Conservation (phyloP, 2,888 invertebrate genomes). For the Rotaria sp. region DNA sequence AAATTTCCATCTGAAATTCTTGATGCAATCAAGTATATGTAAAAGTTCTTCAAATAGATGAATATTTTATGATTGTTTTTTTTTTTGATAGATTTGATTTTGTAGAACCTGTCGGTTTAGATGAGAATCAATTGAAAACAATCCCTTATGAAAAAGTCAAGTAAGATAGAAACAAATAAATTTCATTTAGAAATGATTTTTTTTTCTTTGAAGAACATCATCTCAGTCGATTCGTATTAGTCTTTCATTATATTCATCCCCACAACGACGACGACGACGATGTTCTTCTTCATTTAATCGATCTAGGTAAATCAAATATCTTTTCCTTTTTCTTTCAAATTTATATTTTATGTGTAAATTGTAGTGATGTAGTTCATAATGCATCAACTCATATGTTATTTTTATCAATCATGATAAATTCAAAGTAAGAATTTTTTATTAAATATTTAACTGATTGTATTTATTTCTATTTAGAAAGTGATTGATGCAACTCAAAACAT, state of each 20-base stretch:
- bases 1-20: slow-evolving; percentile 1
- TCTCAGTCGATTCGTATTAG: neutral
- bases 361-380: neutral
- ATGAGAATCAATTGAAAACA: neutral
- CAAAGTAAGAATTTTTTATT: neutral
- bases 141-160: neutral
- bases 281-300: neutral
- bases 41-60: too few species aligned
- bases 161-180: neutral
- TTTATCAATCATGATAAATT: neutral
- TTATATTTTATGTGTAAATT: neutral
- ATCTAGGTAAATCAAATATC: too few species aligned
- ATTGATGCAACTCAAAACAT: neutral
- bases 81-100: neutral
- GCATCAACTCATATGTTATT: neutral
- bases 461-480: neutral
- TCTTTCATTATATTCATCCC: neutral
- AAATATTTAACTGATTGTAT: neutral
- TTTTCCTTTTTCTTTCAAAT: neutral
- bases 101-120: neutral
- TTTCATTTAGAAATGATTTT: neutral
- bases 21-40: neutral
- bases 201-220: neutral
- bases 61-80: neutral
- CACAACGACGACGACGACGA: neutral